A percentile compares a stretch with the other conserved stretches of the same genome.
Evolutionary conservation across 1,140 invertebrate genomes (phyloP).

Genomic region (Gryllus bimaculatus): DNA sequence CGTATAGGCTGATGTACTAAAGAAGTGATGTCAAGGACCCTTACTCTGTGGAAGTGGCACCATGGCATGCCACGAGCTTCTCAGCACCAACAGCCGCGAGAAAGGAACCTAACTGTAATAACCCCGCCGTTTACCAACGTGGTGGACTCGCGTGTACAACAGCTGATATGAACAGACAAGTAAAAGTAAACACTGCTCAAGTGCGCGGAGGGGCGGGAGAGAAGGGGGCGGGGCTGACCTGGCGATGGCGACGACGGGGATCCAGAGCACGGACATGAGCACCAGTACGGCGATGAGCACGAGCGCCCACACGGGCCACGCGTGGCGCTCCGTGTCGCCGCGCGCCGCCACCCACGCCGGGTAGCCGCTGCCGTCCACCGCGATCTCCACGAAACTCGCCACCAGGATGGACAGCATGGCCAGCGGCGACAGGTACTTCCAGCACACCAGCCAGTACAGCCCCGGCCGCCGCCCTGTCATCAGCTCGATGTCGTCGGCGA

Average conservation of each 20-base stretch:
- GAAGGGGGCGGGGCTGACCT: slow-evolving; percentile 43
- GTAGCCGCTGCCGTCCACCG: slow-evolving; percentile 71
- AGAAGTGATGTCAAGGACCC: no score
- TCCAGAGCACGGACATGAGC: slow-evolving; percentile 75
- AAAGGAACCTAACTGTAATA: no score
- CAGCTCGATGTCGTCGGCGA: slow-evolving; percentile 86
- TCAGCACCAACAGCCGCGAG: no score
- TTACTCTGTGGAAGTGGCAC: no score
- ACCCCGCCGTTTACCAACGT: no score
- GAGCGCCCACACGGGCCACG: slow-evolving; percentile 73
- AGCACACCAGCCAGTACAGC: slow-evolving; percentile 85
- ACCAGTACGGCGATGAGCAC: slow-evolving; percentile 66
- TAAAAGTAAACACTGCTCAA: no score
- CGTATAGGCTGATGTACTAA: no score
- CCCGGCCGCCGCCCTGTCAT: slow-evolving; percentile 84
- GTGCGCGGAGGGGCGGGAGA: no score
- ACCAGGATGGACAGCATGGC: slow-evolving; percentile 83
- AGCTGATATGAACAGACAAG: no score
- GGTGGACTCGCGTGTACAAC: no score
- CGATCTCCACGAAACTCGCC: slow-evolving; percentile 74
- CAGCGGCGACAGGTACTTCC: slow-evolving; percentile 84
- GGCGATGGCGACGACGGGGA: slow-evolving; percentile 69
- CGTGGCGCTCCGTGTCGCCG: slow-evolving; percentile 58
- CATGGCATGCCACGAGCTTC: no score
- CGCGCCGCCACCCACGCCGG: slow-evolving; percentile 69